Base-by-base conservation (phyloP, 2,888 invertebrate genomes). In the Nomada flava region DNA sequence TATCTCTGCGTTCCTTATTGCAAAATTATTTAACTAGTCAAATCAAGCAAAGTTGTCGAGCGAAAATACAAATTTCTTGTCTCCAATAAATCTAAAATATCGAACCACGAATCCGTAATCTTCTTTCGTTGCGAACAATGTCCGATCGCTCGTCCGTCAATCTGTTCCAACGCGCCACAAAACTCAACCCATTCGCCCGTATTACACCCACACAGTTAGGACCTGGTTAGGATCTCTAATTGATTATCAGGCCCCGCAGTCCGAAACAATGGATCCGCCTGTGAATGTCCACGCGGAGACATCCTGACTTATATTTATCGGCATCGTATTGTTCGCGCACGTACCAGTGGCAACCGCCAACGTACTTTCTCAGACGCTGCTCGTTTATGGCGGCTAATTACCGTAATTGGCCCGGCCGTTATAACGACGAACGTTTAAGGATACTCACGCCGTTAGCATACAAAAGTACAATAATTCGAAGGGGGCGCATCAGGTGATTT, bases 361-460 rank as follows among this genome's bases (percentile, higher is more conserved):
- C 68, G 69, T 76, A 72, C 79, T 77, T 76, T 81, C 73, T 82
- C 71, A 79, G 79, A 83, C 83, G 74, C 86, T 83, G 82, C 75
- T 67, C 86, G 84, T 87, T 90, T 89, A 88, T 84, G 86, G 76
- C 85, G 86, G 67, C 87, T 89, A 90, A 89, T 90, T 89, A 89
- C 85, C 84, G 81, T 87, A 89, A 89, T 89, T 79, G 82, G 82
- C 65, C 79, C 82, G 71, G 72, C 76, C 86, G 82, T 88, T 87
- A 84, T 86, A 83, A 83, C 82, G 78, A 26, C 78, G 79, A 47
- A 85, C 84, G 81, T 78, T 82, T 86, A 86, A 87, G 83, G 82
- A 84, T 76, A 85, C 85, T 75, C 79, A 73, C 59, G 84, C 82
- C 80, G 81, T 83, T 85, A 76, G 83, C 85, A 85, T 81, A 83